These are phyloP conservation scores for Gonocerus acuteangulatus DNA, from an alignment of 2,888 invertebrate species.

Conservation along the genomic window DNA sequence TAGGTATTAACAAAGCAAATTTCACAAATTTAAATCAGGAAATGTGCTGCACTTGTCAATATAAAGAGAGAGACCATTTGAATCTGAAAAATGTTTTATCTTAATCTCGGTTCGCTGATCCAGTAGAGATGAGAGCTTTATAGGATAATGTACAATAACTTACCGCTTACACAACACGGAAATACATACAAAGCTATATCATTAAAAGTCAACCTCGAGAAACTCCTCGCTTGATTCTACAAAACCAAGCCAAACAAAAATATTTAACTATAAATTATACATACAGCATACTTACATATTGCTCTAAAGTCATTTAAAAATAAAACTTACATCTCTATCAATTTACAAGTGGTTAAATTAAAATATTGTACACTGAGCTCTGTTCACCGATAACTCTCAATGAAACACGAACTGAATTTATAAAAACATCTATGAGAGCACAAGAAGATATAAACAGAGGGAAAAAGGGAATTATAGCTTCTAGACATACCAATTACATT, in stretches of 20 bases:
- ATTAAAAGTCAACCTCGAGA: slow-evolving; percentile 3
- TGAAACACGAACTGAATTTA: not conserved
- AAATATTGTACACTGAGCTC: slow-evolving; percentile 13
- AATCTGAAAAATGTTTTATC: not conserved
- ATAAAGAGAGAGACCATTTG: no score
- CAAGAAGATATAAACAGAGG: not conserved
- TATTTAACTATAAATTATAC: slow-evolving; percentile 3
- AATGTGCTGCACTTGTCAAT: no score
- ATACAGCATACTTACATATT: slow-evolving; percentile 12
- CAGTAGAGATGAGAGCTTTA: slow-evolving; percentile 19
- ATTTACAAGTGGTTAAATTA: slow-evolving; percentile 20
- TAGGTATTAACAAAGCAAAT: no score
- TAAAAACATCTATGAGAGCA: slow-evolving; percentile 8
- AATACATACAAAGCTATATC: slow-evolving; percentile 14
- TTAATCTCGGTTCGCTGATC: slow-evolving; percentile 13
- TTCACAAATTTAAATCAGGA: no score
- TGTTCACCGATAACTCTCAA: not conserved
- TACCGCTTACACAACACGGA: slow-evolving; percentile 13
- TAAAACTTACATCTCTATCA: slow-evolving; percentile 9
- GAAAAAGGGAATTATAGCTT: not conserved
- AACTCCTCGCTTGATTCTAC: slow-evolving; percentile 15
- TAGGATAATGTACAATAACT: slow-evolving; percentile 18
- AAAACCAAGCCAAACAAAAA: slow-evolving; percentile 15
- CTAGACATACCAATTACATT: not conserved
- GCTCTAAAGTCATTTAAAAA: slow-evolving; percentile 21